Evolutionary conservation across 2,888 invertebrate genomes (phyloP).

Genomic region (Lamellibrachia columna): DNA sequence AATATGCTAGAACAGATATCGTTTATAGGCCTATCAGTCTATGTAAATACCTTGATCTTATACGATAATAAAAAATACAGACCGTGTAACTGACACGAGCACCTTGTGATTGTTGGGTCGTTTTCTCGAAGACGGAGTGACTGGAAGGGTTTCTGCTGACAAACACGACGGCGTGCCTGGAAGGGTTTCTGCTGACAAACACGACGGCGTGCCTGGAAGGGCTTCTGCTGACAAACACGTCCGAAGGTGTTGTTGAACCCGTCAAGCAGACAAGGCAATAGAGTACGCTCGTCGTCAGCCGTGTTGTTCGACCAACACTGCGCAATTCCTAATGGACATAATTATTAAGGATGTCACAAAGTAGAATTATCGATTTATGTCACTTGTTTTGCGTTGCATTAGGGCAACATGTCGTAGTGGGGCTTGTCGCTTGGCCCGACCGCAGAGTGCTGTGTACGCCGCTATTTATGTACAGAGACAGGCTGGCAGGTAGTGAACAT

Average conservation of each 20-base stretch:
- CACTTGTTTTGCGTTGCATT: not conserved
- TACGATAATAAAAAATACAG: too few relatives aligned
- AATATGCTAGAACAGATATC: too few relatives aligned
- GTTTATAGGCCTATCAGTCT: too few relatives aligned
- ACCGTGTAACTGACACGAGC: not conserved
- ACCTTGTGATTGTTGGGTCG: not conserved
- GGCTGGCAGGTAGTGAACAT: too few relatives aligned
- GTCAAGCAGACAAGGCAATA: not conserved
- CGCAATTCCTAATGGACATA: slow-evolving; percentile 11
- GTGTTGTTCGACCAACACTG: not conserved
- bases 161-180: not conserved
- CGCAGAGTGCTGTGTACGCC: not conserved
- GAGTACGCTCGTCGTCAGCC: not conserved
- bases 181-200: not conserved
- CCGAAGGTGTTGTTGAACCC: not conserved
- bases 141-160: not conserved
- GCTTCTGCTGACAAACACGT: not conserved
- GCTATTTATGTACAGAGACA: not conserved
- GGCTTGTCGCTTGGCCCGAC: not conserved
- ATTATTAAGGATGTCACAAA: not conserved
- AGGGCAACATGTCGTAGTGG: not conserved
- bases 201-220: not conserved
- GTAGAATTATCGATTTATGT: not conserved
- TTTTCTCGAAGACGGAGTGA: not conserved
- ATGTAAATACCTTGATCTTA: too few relatives aligned